Evolutionary conservation across 2,888 invertebrate species (phyloP), one percentile per base, ranked within the genome.

Genomic region (Magallana nippona): DNA sequence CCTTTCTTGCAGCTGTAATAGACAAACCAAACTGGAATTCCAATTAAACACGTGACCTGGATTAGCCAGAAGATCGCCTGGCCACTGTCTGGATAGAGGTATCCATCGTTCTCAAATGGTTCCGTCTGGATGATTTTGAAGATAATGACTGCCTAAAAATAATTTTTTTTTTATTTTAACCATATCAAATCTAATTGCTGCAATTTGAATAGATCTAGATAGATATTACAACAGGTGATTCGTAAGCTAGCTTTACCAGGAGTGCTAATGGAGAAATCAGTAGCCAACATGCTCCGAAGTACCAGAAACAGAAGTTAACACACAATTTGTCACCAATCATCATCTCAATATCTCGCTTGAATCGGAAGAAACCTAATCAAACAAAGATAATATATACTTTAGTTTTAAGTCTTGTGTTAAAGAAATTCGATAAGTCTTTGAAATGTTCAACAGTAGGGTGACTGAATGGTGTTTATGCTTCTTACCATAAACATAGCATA

Each of bases 401-500:
- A 44, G 44, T 8, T 0, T 44, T 44, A 44, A 3, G 5, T 44
- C 44, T 44, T 44, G 44, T 8, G 44, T 44, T 5, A 8, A 44
- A 44, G 44, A 44, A 44, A 8, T 44, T 44, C 44, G 44, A 44
- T 8, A 8, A 44, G 44, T 44, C 44, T 44, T 44, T 3, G 5
- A 44, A 44, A 44, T 44, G 5, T 44, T 44, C 44, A 44, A 44
- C 44, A 44, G 8, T 44, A 44, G 3, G 44, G 44, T 5, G 44
- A 44, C 44, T 44, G 44, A 8, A 44, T 44, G 5, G 10, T 44
- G 8, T 44, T 5, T 44, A 44, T 44, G 44, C 5, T 44, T 8
- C 79, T 32, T 94, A 89, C 94, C 94, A 87, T 94, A 94, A 13
- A 94, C 88, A 85, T 91, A 93, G n/a, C 89, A 89, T 27, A 95